These are phyloP conservation scores for Stegastes partitus DNA, from an alignment of 2,113 vertebrate species.

Conservation along the genomic window DNA sequence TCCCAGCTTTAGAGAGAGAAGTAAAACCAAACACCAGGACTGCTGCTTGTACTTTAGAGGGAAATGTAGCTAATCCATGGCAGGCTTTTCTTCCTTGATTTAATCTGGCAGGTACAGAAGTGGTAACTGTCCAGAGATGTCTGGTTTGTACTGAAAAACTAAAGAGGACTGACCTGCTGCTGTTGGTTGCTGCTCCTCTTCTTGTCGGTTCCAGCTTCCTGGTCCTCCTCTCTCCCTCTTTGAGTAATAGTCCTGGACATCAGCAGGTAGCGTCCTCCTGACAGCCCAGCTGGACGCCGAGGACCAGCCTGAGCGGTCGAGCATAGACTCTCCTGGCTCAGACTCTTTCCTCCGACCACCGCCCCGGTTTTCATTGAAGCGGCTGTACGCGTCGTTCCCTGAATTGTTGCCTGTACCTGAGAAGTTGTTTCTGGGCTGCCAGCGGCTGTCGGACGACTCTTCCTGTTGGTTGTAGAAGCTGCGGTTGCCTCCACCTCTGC, in stretches of 20 bases:
- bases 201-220: conserved; percentile 88
- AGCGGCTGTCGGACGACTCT: conserved; percentile 88
- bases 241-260: conserved; percentile 97
- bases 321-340: conserved; percentile 85
- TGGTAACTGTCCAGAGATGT: too few species aligned
- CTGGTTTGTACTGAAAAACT: not conserved
- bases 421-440: conserved; percentile 91
- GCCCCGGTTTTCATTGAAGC: conserved; percentile 89
- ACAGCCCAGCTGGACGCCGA: conserved; percentile 98
- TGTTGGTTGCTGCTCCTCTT: conserved; percentile 86
- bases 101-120: too few species aligned
- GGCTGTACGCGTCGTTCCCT: conserved; percentile 90
- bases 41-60: not conserved
- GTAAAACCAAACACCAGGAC: not conserved
- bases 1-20: not conserved
- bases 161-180: conserved; percentile 51
- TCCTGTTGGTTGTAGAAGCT: conserved; percentile 80
- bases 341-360: conserved; percentile 88
- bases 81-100: not conserved
- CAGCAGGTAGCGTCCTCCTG: conserved; percentile 94
- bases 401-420: conserved; percentile 91
- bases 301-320: conserved; percentile 97
- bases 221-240: conserved; percentile 88
- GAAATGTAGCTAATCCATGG: not conserved
- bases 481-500: conserved; percentile 74